Conservation (phyloP, 2,888 invertebrate species). For the Criorhina ranunculi region DNA sequence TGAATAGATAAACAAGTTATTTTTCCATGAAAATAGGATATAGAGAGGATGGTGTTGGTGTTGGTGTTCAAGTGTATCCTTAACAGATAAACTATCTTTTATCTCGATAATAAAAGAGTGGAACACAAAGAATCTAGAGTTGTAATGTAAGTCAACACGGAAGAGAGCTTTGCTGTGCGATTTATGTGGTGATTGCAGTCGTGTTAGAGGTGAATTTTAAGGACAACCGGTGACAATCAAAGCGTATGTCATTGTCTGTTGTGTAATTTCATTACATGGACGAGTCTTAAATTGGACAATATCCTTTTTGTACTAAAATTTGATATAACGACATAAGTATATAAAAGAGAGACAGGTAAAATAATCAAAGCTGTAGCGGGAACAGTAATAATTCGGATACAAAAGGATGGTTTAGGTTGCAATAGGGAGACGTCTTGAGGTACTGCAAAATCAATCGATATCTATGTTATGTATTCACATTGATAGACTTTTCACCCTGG, state of each 20-base stretch:
- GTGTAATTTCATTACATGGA: too few relatives aligned
- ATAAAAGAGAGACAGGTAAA: too few relatives aligned
- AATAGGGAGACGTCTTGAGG: too few relatives aligned
- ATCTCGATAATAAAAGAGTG: slow-evolving; percentile 33
- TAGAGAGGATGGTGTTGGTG: background rate
- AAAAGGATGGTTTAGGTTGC: too few relatives aligned
- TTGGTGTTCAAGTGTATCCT: slow-evolving; percentile 37
- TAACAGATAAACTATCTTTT: slow-evolving; percentile 42
- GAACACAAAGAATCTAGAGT: slow-evolving; percentile 10
- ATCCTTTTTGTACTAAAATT: too few relatives aligned
- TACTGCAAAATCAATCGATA: too few relatives aligned
- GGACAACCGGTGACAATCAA: background rate
- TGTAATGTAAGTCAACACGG: slow-evolving; percentile 22
- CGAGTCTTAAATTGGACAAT: too few relatives aligned
- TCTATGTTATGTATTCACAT: too few relatives aligned
- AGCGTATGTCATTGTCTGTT: background rate
- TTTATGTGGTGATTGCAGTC: background rate
- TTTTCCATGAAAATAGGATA: slow-evolving; percentile 50
- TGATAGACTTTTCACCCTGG: too few relatives aligned
- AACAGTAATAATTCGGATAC: too few relatives aligned
- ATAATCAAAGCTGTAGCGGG: too few relatives aligned
- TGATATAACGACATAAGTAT: too few relatives aligned
- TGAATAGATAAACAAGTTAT: slow-evolving; percentile 72
- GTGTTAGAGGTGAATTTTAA: slow-evolving; percentile 2
- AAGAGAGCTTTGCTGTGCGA: slow-evolving; percentile 14